These are phyloP conservation scores for Diorhabda carinulata DNA, from an alignment of 1,140 invertebrate genomes.

Conservation along the genomic window DNA sequence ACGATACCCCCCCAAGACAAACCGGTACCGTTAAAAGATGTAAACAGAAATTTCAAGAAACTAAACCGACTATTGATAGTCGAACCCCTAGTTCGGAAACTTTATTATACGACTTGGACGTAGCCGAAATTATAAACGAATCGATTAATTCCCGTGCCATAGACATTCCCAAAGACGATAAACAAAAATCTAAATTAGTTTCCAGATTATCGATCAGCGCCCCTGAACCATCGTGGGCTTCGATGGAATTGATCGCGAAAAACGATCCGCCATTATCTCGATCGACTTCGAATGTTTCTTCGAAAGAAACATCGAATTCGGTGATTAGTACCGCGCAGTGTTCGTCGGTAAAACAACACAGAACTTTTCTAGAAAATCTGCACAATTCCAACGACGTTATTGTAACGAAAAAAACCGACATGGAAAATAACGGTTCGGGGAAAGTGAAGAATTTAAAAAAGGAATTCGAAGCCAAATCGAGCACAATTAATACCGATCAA, in stretches of 20 bases:
- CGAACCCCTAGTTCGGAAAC: conserved; percentile 34
- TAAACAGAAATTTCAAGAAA: conserved; percentile 66
- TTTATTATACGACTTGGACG: conserved; percentile 15
- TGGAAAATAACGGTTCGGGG: conserved; percentile 50
- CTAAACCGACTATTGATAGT: conserved; percentile 40
- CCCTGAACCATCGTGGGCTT: conserved; percentile 53
- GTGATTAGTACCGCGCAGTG: conserved; percentile 53
- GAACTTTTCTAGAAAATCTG: conserved; percentile 56
- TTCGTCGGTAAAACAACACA: conserved; percentile 58
- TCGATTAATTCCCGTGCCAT: conserved; percentile 38
- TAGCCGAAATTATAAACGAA: conserved; percentile 29
- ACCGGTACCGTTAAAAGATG: conserved; percentile 66
- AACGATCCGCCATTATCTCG: conserved; percentile 51
- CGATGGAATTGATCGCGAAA: conserved; percentile 43
- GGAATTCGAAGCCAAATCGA: conserved; percentile 78
- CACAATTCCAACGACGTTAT: conserved; percentile 38
- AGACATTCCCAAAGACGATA: conserved; percentile 35
- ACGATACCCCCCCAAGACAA: conserved; percentile 62
- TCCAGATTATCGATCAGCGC: conserved; percentile 59
- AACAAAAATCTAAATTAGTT: conserved; percentile 12
- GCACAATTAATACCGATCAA: conserved; percentile 42
- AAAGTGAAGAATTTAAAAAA: conserved; percentile 79
- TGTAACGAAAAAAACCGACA: conserved; percentile 30
- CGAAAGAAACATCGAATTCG: conserved; percentile 50
- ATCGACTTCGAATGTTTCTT: conserved; percentile 43